Evolutionary conservation across 2,888 invertebrate genomes (phyloP), one percentile per base, ranked within the genome.

Genomic region (Drosophila lacicola): DNA sequence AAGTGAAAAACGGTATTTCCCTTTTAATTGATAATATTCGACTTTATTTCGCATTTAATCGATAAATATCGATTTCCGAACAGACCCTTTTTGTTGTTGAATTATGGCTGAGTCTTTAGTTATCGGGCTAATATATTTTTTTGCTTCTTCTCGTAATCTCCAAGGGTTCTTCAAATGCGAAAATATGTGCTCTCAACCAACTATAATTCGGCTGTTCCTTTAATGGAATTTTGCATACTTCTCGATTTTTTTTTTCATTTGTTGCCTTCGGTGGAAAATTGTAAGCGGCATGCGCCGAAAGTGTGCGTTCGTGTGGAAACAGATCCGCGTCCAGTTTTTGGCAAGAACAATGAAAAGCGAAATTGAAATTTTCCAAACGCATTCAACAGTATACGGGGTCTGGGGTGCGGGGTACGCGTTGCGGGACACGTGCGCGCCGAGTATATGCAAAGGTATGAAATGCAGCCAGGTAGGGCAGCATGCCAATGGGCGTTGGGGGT

Each of bases 271-370:
- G 13, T 19, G 8, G 19, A 3, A 13, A 36, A 49, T 29, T 25
- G 13, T 17, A 1, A 9, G 2, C 63, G 82, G 78, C 84, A 58
- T 85, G 84, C 66, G 84, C 62, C 86, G 60, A 77, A 80, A 80
- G 82, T 79, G 84, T 80, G 86, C 77, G 55, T 57, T 70, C 60
- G 56, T 67, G 65, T 61, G 74, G 68, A 78, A 79, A 79, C 54
- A 51, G 58, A 73, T 60, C 36, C 55, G 49, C 66, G 70, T 74
- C 77, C 70, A 60, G 64, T 69, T 61, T 36, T 64, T 39, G 70
- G 25, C 37, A 11, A 14, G 41, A 63, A 66, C 61, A 74, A 72
- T 50, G 57, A 72, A 71, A 65, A 58, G 69, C 70, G 54, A 63
- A 70, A 74, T 63, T 51, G 62, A 63, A 75, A 74, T 71, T 68